Evolutionary conservation across 2,797 vertebrate species (phyloP), one percentile per base, ranked within the genome.

Genomic region (Halcyon smyrnensis): DNA sequence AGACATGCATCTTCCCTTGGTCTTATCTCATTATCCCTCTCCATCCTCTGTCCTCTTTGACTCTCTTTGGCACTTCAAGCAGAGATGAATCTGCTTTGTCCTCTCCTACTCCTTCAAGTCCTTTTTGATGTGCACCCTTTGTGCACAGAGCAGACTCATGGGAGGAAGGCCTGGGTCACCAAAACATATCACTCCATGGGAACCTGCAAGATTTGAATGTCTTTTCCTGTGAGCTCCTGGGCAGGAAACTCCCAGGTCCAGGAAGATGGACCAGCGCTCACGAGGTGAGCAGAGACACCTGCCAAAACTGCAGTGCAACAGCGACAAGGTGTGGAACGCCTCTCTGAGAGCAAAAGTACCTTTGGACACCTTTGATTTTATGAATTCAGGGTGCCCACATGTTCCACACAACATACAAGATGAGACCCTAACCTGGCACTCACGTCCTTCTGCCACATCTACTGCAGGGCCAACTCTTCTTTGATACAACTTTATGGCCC

Each of bases 111-210:
- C 71, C 56, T 62, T 36, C 45, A 28, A 30, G 37, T 13, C 46
- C 17, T 70, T 20, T 68, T 8, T 8, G 14, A 15, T 16, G 11
- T 1, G 8, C 6, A 15, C 30, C 3, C 20, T 57, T 15, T 2
- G 0, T 7, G n/a, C 0, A 0, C 67, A 80, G 46, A 76, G 23
- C 46, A 70, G n/a, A 24, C 6, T 51, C 67, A 27, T 24, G 3
- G 6, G 19, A 56, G 41, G 24, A 39, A 30, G 7, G 16, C 6
- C 34, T 12, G 8, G n/a, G 9, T 63, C 43, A 64, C 36, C 64
- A 84, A 85, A 54, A 8, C 9, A 1, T 8, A 5, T 1, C 5
- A 0, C 6, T 7, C 50, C 23, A 4, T 0, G 18, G 56, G 25
- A 67, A 54, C 19, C 21, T 34, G 53, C 8, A 67, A 51, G 23